Percentiles rank a stretch among this genome's conserved stretches.
Evolutionary conservation across 2,113 vertebrate genomes (phyloP).

Genomic region (Phocoena phocoena): DNA sequence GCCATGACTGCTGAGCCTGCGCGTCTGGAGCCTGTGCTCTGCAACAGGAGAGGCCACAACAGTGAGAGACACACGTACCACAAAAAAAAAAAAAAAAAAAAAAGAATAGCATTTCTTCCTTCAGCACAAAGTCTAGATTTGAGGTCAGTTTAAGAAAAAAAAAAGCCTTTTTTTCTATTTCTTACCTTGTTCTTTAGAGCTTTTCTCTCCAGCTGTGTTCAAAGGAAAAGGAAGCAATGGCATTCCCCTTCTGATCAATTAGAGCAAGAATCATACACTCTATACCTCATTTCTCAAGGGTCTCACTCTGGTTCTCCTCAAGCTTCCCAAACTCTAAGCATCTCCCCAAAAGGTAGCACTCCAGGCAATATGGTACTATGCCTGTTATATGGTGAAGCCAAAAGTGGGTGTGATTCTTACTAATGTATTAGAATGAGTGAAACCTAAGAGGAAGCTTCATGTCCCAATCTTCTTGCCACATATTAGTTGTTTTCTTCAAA

Average conservation of each 20-base stretch:
- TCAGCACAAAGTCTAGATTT: not conserved
- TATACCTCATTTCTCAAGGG: not conserved
- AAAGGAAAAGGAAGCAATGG: not conserved
- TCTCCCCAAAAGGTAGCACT: not conserved
- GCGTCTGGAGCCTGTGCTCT: too few relatives aligned
- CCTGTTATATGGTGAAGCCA: not conserved
- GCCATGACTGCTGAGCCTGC: too few relatives aligned
- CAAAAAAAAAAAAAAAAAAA: too few relatives aligned
- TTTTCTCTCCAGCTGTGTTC: not conserved
- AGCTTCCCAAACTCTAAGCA: not conserved
- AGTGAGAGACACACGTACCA: too few relatives aligned
- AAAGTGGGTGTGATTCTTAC: not conserved
- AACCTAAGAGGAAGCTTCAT: fast-evolving
- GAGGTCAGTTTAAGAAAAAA: not conserved
- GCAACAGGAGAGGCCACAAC: too few relatives aligned
- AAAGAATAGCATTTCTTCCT: not conserved
- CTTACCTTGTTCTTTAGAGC: not conserved
- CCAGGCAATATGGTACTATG: not conserved
- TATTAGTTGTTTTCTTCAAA: not conserved
- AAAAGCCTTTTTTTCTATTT: not conserved
- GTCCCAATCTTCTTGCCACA: too few relatives aligned
- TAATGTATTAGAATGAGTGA: not conserved
- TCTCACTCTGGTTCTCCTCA: not conserved
- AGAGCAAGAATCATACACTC: not conserved
- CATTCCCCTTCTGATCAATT: not conserved